A percentile compares a stretch with the other conserved stretches of the same genome.
Conservation (phyloP, 1,140 invertebrate species). For the Pollicipes pollicipes region DNA sequence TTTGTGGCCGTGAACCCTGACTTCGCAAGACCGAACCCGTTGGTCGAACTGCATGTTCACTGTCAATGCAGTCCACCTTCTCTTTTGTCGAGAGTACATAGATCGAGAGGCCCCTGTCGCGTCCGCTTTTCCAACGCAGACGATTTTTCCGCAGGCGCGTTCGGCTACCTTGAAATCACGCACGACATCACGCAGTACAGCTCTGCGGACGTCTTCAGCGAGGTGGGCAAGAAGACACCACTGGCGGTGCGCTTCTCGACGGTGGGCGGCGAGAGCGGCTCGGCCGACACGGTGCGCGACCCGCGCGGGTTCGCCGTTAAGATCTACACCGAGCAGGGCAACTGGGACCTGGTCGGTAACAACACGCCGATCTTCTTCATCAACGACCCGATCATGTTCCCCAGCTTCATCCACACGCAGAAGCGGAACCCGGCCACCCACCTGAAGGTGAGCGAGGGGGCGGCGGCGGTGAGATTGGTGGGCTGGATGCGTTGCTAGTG, state of each 20-base stretch:
- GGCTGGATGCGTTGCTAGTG: not conserved
- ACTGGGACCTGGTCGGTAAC: conserved; percentile 91
- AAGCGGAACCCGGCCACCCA: conserved; percentile 91
- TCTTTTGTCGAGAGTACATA: too few relatives aligned
- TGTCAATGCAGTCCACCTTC: not conserved
- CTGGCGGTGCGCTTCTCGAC: conserved; percentile 66
- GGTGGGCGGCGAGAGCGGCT: conserved; percentile 77
- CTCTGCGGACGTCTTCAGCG: conserved; percentile 63
- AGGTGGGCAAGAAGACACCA: conserved; percentile 66
- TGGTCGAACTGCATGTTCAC: not conserved
- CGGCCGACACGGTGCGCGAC: conserved; percentile 72
- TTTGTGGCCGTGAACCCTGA: too few relatives aligned
- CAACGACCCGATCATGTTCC: conserved; percentile 74
- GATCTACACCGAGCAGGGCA: conserved; percentile 89
- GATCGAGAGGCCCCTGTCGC: too few relatives aligned
- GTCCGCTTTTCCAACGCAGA: conserved; percentile 10
- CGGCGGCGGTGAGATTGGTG: not conserved
- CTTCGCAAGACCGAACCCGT: too few relatives aligned
- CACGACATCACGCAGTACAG: conserved; percentile 72
- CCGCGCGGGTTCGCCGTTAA: conserved; percentile 87
- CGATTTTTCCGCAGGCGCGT: conserved; percentile 50
- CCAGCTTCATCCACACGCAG: conserved; percentile 79
- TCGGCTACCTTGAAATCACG: conserved; percentile 91
- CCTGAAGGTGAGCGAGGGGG: conserved; percentile 41
- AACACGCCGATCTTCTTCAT: conserved; percentile 90